Percentiles rank a stretch among this genome's conserved stretches.
Conservation (phyloP, 2,113 vertebrate species). For the Ctenodactylus gundi region DNA sequence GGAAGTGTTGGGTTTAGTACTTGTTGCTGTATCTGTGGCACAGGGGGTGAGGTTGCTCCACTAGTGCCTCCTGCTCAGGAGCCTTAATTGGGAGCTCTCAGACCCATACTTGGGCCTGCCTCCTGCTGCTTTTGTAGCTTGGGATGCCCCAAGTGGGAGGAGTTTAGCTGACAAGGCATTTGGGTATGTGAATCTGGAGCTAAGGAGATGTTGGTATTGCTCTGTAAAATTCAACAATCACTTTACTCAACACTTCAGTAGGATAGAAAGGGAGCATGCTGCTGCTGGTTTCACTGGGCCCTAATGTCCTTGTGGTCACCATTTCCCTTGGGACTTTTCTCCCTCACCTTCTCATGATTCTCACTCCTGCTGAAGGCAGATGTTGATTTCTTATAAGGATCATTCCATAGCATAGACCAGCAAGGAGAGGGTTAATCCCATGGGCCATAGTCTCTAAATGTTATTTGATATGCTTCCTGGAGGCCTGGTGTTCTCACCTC, state of each 20-base stretch:
- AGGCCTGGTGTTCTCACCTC: not conserved
- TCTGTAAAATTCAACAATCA: not conserved
- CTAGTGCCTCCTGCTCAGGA: not conserved
- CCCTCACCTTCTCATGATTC: not conserved
- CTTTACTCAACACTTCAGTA: slow-evolving; percentile 18
- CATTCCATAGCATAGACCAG: not conserved
- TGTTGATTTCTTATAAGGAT: not conserved
- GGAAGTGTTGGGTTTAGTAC: not conserved
- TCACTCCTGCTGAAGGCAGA: not conserved
- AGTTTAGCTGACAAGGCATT: not conserved
- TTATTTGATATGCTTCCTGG: slow-evolving; percentile 35
- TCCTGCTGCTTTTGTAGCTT: not conserved
- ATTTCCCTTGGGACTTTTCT: not conserved
- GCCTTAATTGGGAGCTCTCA: not conserved
- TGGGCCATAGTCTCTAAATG: not conserved
- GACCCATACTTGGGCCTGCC: not conserved
- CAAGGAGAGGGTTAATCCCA: slow-evolving; percentile 38
- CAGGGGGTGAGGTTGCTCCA: not conserved
- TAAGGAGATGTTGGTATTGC: not conserved
- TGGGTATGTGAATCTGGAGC: not conserved
- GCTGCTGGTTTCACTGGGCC: slow-evolving; percentile 3
- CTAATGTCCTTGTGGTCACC: not conserved
- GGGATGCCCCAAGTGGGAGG: not conserved
- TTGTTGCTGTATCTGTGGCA: not conserved
- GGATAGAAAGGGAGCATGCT: not conserved